Evolutionary conservation across 2,888 invertebrate species (phyloP).

Genomic region (Tryphoninae sp.): DNA sequence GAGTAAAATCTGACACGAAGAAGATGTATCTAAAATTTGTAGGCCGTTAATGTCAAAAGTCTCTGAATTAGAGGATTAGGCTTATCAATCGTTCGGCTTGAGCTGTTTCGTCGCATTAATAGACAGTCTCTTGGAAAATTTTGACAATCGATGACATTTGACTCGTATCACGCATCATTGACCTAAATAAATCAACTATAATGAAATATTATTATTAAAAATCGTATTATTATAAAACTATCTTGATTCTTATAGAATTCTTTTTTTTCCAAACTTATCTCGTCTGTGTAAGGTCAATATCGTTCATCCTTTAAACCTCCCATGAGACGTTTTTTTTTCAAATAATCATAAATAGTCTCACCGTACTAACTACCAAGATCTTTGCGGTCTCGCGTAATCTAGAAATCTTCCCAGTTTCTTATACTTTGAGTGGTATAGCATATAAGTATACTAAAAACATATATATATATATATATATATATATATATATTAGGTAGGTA

Average conservation of each 20-base stretch:
- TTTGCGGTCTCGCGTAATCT: slow-evolving; percentile 10
- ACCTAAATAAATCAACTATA: too few relatives aligned
- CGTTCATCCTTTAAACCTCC: slow-evolving; percentile 2
- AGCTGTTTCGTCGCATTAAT: neutral
- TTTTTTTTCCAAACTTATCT: neutral
- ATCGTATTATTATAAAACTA: neutral
- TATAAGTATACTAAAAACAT: neutral
- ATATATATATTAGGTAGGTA: neutral
- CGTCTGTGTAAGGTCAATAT: neutral
- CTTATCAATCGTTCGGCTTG: neutral
- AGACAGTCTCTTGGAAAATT: too few relatives aligned
- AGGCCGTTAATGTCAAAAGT: neutral
- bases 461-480: neutral
- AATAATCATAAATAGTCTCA: neutral
- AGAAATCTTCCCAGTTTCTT: slow-evolving; percentile 25
- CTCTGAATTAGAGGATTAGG: neutral
- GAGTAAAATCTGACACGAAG: neutral
- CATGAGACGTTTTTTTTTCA: slow-evolving; percentile 43
- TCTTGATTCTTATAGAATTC: slow-evolving; percentile 2
- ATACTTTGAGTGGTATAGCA: slow-evolving; percentile 9
- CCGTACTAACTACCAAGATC: neutral
- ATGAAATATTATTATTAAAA: too few relatives aligned
- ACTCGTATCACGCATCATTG: too few relatives aligned
- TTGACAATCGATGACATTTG: too few relatives aligned
- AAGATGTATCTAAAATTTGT: neutral